Evolutionary conservation across 2,888 invertebrate genomes (phyloP), one percentile per base, ranked within the genome.

Genomic region (Keiferia lycopersicella): DNA sequence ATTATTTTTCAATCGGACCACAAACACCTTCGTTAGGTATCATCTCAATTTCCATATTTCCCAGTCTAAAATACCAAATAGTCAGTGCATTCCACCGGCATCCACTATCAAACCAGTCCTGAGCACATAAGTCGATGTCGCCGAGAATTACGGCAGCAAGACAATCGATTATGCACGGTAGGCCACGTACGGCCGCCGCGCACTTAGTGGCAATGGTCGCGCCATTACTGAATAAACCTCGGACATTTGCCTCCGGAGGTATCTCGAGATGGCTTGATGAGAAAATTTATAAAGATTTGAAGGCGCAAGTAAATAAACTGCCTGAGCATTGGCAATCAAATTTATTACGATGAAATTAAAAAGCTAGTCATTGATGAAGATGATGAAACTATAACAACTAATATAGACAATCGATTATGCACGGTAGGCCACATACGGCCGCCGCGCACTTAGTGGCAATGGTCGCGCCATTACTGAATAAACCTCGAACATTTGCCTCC

Each of bases 191-290:
- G 65, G 64, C 38, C 60, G 71, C 66, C 70, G 69, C 70, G 71
- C 73, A 69, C 70, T 80, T 80, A 81, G 74, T 74, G 74, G 74
- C 34, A 85, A 86, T 84, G 80, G 82, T 82, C 79, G 71, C 83
- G 72, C 83, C 82, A 85, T 87, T 87, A 85, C 79, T 70, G 78
- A 72, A 78, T 84, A 84, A 86, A 85, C 82, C 81, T 73, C 51
- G 70, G 69, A 76, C 81, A 82, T 85, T 85, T 84, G 80, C 80
- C 75, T 78, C 75, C 73, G 80, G 78, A 74, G 74, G 14, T n/a
- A 14, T n/a, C 45, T 41, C 11, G 45, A 45, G 34, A 10, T 34
- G 3, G 10, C 34, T 34, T 34, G 34, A 34, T 34, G 34, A 34
- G 34, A 34, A 34, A 30, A n/a, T 30, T 30, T 34, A 10, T 8